Evolutionary conservation across 2,888 invertebrate species (phyloP).

Genomic region (Trichacis sp.): DNA sequence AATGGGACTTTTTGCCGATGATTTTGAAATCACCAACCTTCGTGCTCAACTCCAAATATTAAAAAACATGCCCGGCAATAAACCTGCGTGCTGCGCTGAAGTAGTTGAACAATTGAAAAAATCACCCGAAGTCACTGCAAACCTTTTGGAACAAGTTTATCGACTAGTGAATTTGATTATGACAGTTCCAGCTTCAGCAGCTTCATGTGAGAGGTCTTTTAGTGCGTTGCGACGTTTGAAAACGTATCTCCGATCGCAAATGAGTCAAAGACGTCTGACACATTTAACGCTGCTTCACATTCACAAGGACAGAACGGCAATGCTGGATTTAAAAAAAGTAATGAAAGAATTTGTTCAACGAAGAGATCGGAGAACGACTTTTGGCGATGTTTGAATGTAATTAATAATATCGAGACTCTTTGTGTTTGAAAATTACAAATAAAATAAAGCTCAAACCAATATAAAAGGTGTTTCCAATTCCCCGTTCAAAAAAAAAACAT

Average conservation of each 20-base stretch:
- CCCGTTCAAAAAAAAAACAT: too few species aligned
- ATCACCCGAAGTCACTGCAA: slow-evolving; percentile 2
- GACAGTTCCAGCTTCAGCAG: slow-evolving; percentile 14
- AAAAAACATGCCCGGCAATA: background rate
- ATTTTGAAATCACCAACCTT: slow-evolving; percentile 10
- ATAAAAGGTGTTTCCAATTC: too few species aligned
- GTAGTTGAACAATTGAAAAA: background rate
- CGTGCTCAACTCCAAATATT: slow-evolving; percentile 6
- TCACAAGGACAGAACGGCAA: background rate
- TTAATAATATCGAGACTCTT: too few species aligned
- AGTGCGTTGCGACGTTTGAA: slow-evolving; percentile 16
- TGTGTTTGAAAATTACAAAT: too few species aligned
- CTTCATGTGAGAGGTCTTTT: slow-evolving; percentile 13
- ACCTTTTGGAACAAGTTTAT: slow-evolving; percentile 4
- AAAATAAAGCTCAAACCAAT: too few species aligned
- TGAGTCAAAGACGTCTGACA: slow-evolving; percentile 10
- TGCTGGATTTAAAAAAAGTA: background rate
- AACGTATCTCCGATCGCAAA: slow-evolving; percentile 13
- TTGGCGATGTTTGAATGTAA: background rate
- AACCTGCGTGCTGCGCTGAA: slow-evolving; percentile 1
- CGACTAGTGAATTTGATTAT: background rate
- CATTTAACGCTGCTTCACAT: slow-evolving; percentile 12
- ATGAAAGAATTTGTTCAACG: slow-evolving; percentile 1
- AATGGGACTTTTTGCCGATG: slow-evolving; percentile 10
- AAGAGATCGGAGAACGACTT: background rate